Conservation (phyloP, 1,140 invertebrate species). For the Pogonognathellus flavescens region DNA sequence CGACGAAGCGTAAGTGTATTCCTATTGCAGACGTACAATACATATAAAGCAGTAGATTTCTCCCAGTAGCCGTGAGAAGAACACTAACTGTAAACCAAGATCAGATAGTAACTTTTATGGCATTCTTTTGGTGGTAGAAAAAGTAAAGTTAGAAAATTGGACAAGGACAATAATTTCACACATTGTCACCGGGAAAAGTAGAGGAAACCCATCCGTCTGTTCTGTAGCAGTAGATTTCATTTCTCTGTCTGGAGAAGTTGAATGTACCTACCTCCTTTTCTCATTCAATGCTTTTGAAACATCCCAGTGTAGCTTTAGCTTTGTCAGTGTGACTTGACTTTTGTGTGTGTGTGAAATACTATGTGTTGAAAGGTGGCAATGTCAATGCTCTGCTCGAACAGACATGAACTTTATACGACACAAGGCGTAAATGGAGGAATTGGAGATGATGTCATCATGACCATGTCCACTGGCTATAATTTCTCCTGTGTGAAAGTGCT, state of each 20-base stretch:
- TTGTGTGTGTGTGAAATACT: neutral
- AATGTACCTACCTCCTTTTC: neutral
- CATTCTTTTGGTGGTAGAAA: neutral
- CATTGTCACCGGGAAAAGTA: conserved; percentile 55
- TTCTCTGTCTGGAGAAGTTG: neutral
- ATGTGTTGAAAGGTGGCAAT: conserved; percentile 40
- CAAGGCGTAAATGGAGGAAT: conserved; percentile 17
- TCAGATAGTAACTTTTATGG: conserved; percentile 34
- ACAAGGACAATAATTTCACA: conserved; percentile 61
- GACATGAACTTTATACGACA: conserved; percentile 40
- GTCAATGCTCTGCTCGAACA: conserved; percentile 20
- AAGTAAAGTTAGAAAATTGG: conserved; percentile 50
- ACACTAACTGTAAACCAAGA: conserved; percentile 4
- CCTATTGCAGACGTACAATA: neutral
- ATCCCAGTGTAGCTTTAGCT: neutral
- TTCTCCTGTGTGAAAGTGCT: conserved; percentile 57
- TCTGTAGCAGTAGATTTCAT: conserved; percentile 12
- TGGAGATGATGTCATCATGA: conserved; percentile 62
- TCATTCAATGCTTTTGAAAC: neutral
- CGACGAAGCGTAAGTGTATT: neutral
- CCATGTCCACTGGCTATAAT: conserved; percentile 63
- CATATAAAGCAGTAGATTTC: neutral
- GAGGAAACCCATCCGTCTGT: conserved; percentile 7
- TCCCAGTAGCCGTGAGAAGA: neutral
- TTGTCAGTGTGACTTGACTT: conserved; percentile 23